These are phyloP conservation scores for Cottoperca gobio DNA, from an alignment of 2,797 vertebrate genomes.

Conservation along the genomic window DNA sequence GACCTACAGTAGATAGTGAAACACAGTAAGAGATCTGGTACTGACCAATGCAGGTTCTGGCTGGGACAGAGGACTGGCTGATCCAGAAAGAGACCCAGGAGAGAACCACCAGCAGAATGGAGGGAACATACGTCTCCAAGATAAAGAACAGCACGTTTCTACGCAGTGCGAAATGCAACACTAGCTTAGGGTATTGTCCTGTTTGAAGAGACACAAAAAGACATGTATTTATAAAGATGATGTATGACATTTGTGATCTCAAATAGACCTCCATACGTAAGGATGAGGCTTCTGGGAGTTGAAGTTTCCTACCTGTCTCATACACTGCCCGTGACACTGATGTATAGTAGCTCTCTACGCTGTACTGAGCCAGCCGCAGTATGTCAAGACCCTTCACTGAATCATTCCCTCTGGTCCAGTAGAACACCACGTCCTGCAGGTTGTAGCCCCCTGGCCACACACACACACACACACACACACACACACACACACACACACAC, in stretches of 20 bases:
- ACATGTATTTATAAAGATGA: neutral
- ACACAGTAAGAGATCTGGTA: neutral
- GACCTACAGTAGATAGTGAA: neutral
- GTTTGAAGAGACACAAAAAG: constrained; percentile 13
- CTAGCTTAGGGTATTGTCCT: constrained; percentile 92
- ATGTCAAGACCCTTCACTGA: constrained; percentile 91
- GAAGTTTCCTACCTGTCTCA: constrained; percentile 87
- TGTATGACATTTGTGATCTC: neutral
- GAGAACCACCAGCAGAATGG: constrained; percentile 91
- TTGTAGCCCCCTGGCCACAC: constrained; percentile 91
- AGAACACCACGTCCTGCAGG: constrained; percentile 92
- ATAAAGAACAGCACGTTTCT: constrained; percentile 94
- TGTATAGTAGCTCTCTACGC: constrained; percentile 92
- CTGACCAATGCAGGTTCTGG: constrained; percentile 92
- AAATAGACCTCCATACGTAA: neutral
- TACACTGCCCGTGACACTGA: constrained; percentile 91
- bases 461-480: constrained; percentile 50
- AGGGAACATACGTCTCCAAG: constrained; percentile 93
- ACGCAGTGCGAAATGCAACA: constrained; percentile 92
- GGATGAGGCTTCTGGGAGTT: neutral
- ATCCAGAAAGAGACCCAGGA: constrained; percentile 97
- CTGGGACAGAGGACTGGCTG: constrained; percentile 93
- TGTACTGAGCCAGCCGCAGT: constrained; percentile 91
- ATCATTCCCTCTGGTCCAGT: constrained; percentile 94
- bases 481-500: constrained; percentile 22